Percentiles rank a stretch among this genome's conserved stretches.
These are phyloP conservation scores for Helogale parvula DNA, from an alignment of 2,113 vertebrate species.

Conservation along the genomic window DNA sequence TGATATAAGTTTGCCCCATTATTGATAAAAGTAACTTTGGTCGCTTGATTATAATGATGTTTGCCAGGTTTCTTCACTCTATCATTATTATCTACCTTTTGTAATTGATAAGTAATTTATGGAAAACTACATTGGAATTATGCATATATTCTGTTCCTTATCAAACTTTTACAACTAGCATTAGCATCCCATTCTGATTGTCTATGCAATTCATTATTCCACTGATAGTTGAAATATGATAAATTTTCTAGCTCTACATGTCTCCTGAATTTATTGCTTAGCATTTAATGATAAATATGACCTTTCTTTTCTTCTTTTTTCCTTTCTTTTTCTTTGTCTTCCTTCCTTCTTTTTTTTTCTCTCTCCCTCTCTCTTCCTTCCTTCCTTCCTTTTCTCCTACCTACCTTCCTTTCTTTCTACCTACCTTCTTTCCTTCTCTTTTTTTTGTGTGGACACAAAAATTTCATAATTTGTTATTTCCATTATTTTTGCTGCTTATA, in stretches of 20 bases:
- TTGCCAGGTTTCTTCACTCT: background rate
- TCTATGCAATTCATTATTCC: background rate
- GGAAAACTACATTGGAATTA: background rate
- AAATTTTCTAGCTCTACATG: background rate
- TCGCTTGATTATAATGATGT: background rate
- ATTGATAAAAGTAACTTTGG: background rate
- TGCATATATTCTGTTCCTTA: background rate
- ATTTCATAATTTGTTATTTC: background rate
- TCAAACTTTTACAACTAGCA: background rate
- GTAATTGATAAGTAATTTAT: background rate
- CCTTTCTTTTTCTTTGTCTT: too few relatives aligned
- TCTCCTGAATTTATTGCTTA: background rate
- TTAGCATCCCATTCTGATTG: background rate
- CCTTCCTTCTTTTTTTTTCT: too few relatives aligned
- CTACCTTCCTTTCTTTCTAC: too few relatives aligned
- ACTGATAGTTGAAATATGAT: background rate
- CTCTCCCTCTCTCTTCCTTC: too few relatives aligned
- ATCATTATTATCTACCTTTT: background rate
- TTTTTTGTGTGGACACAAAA: background rate
- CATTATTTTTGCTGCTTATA: background rate
- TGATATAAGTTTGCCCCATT: background rate
- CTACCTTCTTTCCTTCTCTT: background rate
- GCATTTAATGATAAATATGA: background rate
- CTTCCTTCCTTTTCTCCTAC: background rate
- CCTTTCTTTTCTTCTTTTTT: too few relatives aligned